These are phyloP conservation scores for Pomacea canaliculata DNA, from an alignment of 2,888 invertebrate species.

Conservation along the genomic window DNA sequence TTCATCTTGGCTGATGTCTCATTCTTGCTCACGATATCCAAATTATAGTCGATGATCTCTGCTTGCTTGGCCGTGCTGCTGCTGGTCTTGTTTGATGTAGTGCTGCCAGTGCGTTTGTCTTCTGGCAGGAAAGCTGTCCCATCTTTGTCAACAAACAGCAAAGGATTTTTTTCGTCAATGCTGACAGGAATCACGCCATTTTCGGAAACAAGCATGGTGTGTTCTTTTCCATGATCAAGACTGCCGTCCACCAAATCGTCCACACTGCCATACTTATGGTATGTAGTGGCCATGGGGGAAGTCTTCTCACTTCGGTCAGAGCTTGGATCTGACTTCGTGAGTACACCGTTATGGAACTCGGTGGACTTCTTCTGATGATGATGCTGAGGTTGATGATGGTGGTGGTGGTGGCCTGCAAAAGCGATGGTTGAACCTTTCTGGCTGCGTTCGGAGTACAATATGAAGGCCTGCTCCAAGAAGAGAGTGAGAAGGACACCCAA, in stretches of 20 bases:
- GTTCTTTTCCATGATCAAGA: too few species aligned
- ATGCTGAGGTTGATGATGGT: background rate
- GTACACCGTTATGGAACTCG: background rate
- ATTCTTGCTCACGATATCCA: too few species aligned
- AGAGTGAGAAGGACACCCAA: slow-evolving; percentile 10
- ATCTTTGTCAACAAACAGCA: too few species aligned
- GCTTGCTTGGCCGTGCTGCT: too few species aligned
- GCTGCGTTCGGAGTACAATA: background rate
- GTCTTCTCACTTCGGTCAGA: background rate
- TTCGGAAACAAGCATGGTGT: background rate
- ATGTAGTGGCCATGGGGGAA: background rate
- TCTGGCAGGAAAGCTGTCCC: background rate
- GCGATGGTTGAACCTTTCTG: background rate
- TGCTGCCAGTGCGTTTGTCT: background rate
- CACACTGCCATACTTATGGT: background rate
- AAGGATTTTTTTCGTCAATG: too few species aligned
- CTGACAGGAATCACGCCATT: too few species aligned
- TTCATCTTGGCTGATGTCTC: background rate
- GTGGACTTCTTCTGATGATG: background rate
- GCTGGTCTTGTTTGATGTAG: background rate
- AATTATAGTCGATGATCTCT: too few species aligned
- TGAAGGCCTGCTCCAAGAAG: background rate
- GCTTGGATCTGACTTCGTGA: background rate
- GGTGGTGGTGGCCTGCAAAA: too few species aligned
- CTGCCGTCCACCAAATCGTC: background rate